Conservation (phyloP, 2,888 invertebrate species). For the Macaria liturata region DNA sequence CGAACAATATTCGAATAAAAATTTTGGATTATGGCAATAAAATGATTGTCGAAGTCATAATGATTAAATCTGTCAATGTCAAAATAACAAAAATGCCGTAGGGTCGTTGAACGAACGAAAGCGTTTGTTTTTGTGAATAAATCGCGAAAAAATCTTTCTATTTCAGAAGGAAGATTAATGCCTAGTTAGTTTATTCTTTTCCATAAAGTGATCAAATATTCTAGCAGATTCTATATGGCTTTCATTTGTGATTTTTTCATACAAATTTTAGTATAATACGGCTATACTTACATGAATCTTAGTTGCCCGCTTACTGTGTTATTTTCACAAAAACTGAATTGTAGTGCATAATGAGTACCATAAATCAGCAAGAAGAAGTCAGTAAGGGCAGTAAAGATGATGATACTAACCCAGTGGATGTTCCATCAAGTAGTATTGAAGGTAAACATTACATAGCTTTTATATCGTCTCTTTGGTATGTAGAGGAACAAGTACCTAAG, state of each 20-base stretch:
- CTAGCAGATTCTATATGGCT: not conserved
- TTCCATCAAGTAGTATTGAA: slow-evolving; percentile 13
- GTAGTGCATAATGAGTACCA: slow-evolving; percentile 16
- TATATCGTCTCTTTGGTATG: not conserved
- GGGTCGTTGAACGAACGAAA: slow-evolving; percentile 7
- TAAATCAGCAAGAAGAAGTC: slow-evolving; percentile 18
- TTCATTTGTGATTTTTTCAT: not conserved
- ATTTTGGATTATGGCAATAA: not conserved
- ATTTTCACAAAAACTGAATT: not conserved
- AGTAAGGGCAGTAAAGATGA: slow-evolving; percentile 15
- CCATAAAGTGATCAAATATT: not conserved
- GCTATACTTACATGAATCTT: too few relatives aligned
- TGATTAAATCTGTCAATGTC: slow-evolving; percentile 1
- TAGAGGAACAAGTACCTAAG: not conserved
- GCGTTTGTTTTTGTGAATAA: slow-evolving; percentile 12
- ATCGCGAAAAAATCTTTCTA: not conserved
- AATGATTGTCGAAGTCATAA: not conserved
- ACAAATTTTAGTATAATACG: not conserved
- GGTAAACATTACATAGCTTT: slow-evolving; percentile 1
- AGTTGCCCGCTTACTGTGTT: not conserved
- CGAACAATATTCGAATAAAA: not conserved
- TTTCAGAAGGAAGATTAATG: not conserved
- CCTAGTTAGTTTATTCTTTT: not conserved
- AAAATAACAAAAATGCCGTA: slow-evolving; percentile 7
- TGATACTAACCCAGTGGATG: slow-evolving; percentile 11